Conservation (phyloP, 2,113 vertebrate species). For the Nycticebus coucang region DNA sequence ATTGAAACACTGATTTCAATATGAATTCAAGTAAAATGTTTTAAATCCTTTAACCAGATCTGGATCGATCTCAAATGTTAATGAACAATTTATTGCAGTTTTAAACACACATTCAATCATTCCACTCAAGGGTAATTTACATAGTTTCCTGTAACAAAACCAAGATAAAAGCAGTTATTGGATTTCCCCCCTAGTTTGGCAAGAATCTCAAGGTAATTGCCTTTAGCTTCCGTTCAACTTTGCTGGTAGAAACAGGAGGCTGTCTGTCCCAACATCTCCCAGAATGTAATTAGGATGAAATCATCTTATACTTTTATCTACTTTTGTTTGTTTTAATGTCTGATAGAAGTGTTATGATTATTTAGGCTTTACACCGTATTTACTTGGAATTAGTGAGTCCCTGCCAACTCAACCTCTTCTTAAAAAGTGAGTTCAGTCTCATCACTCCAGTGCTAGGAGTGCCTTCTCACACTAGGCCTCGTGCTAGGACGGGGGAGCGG, state of each 20-base stretch:
- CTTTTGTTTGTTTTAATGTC: conserved; percentile 40
- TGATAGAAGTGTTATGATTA: background rate
- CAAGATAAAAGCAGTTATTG: conserved; percentile 38
- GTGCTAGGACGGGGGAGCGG: background rate
- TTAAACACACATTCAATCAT: conserved; percentile 23
- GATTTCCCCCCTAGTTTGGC: background rate
- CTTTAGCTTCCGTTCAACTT: background rate
- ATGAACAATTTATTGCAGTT: conserved; percentile 49
- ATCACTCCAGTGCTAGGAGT: background rate
- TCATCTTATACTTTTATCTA: conserved; percentile 39
- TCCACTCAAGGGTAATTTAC: conserved; percentile 6
- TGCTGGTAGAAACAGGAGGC: background rate
- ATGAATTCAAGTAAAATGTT: conserved; percentile 23
- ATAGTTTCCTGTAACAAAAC: conserved; percentile 53
- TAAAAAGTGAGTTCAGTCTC: background rate
- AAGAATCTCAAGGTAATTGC: conserved; percentile 39
- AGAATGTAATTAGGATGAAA: conserved; percentile 29
- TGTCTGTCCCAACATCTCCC: background rate
- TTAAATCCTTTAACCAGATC: background rate
- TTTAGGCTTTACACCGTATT: background rate
- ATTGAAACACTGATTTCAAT: background rate
- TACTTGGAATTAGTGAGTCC: background rate
- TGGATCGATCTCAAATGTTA: conserved; percentile 42
- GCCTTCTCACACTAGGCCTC: background rate
- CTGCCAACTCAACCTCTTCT: background rate